Conservation (phyloP, 1,140 invertebrate species). For the Trichonephila clavipes region DNA sequence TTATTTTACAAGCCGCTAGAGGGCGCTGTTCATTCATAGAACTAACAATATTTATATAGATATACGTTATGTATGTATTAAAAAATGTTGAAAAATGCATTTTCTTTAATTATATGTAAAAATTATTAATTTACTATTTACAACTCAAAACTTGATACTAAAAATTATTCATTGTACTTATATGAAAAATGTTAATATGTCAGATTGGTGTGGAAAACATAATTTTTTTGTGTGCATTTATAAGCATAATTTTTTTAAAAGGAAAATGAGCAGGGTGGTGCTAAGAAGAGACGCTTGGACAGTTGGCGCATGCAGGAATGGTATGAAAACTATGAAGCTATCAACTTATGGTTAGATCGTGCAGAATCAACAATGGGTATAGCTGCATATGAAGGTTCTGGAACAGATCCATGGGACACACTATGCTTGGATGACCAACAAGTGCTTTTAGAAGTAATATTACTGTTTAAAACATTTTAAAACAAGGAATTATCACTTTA, state of each 20-base stretch:
- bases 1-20: no score
- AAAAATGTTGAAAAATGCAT: no score
- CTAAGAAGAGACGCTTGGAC: slow-evolving; percentile 81
- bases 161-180: no score
- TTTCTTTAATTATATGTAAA: no score
- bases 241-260: neutral
- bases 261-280: slow-evolving; percentile 73
- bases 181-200: no score
- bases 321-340: slow-evolving; percentile 82
- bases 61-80: no score
- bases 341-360: slow-evolving; percentile 84
- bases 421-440: slow-evolving; percentile 85
- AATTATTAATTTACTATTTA: no score
- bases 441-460: slow-evolving; percentile 82
- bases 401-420: slow-evolving; percentile 82
- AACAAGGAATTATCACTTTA: no score
- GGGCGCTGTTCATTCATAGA: no score
- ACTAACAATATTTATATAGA: no score
- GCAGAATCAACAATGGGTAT: slow-evolving; percentile 83
- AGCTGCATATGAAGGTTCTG: slow-evolving; percentile 81
- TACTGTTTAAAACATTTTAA: neutral
- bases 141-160: no score
- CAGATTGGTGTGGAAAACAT: no score
- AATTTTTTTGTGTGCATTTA: neutral
- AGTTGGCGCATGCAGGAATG: slow-evolving; percentile 82